Percentiles rank a stretch among this genome's conserved stretches.
Conservation (phyloP, 2,113 vertebrate species). For the Arothron firmamentum region DNA sequence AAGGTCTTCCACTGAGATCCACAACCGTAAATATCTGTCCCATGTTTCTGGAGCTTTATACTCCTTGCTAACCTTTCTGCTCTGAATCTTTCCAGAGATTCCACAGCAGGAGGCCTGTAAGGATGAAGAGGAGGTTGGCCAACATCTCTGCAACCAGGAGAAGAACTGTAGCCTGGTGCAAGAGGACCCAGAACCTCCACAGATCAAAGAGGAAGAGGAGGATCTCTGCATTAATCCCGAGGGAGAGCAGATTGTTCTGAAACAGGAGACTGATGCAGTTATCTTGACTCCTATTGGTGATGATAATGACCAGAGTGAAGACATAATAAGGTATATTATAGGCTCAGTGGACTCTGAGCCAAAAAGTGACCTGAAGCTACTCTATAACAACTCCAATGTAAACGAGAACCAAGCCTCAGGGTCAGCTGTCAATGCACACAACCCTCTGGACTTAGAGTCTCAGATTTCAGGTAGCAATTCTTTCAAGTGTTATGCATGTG, state of each 20-base stretch:
- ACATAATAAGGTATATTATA: not conserved
- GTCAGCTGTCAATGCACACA: too few relatives aligned
- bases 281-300: not conserved
- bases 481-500: constrained; percentile 11
- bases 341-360: not conserved
- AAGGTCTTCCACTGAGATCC: too few relatives aligned
- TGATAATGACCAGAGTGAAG: not conserved
- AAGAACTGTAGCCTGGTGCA: not conserved
- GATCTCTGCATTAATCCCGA: not conserved
- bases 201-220: not conserved
- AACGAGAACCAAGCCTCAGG: too few relatives aligned
- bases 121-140: too few relatives aligned
- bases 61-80: too few relatives aligned
- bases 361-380: not conserved
- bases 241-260: too few relatives aligned
- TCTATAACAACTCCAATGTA: not conserved
- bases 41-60: too few relatives aligned
- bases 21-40: too few relatives aligned
- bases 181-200: too few relatives aligned
- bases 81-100: not conserved
- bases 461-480: not conserved
- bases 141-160: not conserved
- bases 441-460: too few relatives aligned
- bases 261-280: not conserved
- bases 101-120: not conserved